phyloP scores from a whole-genome alignment of 1,140 invertebrate genomes.

The Tetramorium simillimum region DNA sequence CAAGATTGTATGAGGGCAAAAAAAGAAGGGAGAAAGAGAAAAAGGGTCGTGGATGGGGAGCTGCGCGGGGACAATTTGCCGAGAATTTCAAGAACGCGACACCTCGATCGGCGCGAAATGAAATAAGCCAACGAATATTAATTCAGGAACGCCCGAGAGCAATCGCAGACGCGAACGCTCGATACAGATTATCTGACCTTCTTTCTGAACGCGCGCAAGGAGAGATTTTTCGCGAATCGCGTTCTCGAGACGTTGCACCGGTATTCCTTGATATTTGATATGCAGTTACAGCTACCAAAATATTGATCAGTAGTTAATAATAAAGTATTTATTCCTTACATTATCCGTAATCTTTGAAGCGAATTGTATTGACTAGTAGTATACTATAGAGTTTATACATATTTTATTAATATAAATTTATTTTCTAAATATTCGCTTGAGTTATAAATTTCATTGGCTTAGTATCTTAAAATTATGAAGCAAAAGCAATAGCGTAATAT shows the following conservation, averaged over 20 bases:
- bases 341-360: not conserved
- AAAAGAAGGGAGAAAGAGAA: constrained; percentile 43
- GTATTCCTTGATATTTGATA: constrained; percentile 26
- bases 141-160: constrained; percentile 63
- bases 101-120: constrained; percentile 75
- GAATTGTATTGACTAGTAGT: not conserved
- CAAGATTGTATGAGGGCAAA: not conserved
- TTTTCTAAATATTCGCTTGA: not conserved
- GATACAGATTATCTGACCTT: constrained; percentile 71
- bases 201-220: constrained; percentile 7
- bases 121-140: constrained; percentile 79
- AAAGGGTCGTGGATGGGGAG: constrained; percentile 2
- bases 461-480: constrained; percentile 18
- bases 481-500: constrained; percentile 23
- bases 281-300: not conserved
- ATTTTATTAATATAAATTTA: not conserved
- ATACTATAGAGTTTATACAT: not conserved
- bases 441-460: constrained; percentile 5
- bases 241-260: constrained; percentile 36
- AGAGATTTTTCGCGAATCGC: constrained; percentile 43
- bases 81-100: constrained; percentile 76
- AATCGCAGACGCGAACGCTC: constrained; percentile 46
- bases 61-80: constrained; percentile 71
- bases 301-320: constrained; percentile 39
- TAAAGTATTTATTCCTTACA: not conserved